These are phyloP conservation scores for Sturnus vulgaris DNA, from an alignment of 2,113 vertebrate genomes.

Conservation along the genomic window DNA sequence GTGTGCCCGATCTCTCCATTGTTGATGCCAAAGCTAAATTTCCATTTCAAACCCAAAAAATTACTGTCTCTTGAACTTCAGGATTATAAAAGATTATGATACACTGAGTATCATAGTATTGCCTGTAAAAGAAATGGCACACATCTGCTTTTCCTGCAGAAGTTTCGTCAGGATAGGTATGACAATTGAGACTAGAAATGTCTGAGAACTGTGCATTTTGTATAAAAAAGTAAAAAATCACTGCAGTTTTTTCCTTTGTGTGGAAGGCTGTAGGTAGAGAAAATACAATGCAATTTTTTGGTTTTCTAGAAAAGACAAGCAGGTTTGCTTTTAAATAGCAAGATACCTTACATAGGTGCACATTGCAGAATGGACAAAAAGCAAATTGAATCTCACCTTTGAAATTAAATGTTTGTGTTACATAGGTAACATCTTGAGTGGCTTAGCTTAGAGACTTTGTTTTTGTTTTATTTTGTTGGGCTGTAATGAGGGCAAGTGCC, in stretches of 20 bases:
- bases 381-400: neutral
- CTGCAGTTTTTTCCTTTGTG: neutral
- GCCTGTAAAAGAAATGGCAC: neutral
- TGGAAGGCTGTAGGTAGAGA: neutral
- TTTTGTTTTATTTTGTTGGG: conserved; percentile 41
- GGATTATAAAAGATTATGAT: neutral
- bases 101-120: neutral
- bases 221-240: neutral
- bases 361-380: neutral
- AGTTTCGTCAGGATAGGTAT: neutral
- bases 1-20: conserved; percentile 17
- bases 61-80: neutral
- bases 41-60: neutral
- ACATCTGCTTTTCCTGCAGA: neutral
- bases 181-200: conserved; percentile 2
- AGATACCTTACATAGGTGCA: neutral
- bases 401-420: neutral
- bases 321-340: neutral
- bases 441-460: conserved; percentile 22
- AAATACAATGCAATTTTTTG: neutral
- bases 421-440: neutral
- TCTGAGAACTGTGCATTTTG: neutral
- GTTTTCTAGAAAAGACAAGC: neutral
- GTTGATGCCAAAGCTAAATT: conserved; percentile 20
- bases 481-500: conserved; percentile 29